Conservation (phyloP, 92 coral and sea anemone genomes). For the Umimayanthus chanpuru region DNA sequence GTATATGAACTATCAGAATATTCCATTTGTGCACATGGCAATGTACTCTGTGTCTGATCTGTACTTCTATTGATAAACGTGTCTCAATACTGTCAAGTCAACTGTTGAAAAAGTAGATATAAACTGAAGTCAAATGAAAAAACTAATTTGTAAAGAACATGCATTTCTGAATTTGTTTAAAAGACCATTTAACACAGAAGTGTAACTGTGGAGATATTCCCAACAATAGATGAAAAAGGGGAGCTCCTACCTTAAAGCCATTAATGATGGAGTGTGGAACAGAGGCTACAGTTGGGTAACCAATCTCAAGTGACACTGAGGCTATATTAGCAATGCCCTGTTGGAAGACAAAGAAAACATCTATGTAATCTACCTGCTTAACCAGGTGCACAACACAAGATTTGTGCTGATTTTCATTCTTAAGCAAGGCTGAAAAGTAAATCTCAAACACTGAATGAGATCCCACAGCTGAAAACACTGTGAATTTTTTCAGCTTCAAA, state of each 20-base stretch:
- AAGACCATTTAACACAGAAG: too few relatives aligned
- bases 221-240: background rate
- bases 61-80: too few relatives aligned
- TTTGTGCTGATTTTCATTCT: background rate
- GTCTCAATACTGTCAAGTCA: too few relatives aligned
- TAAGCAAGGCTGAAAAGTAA: background rate
- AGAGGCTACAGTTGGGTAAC: conserved; percentile 96
- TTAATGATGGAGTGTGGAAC: conserved; percentile 96
- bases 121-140: too few relatives aligned
- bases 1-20: too few relatives aligned
- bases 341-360: background rate
- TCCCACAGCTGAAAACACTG: background rate
- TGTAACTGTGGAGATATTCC: background rate
- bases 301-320: conserved; percentile 90
- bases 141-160: too few relatives aligned
- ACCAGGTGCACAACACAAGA: background rate
- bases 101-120: too few relatives aligned
- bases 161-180: too few relatives aligned
- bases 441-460: background rate
- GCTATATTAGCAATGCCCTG: conserved; percentile 98
- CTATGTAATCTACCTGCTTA: background rate
- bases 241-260: conserved; percentile 86
- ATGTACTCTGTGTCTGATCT: too few relatives aligned
- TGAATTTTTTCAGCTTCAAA: background rate
- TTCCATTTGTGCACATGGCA: too few relatives aligned